Base-by-base conservation (phyloP, 2,113 vertebrate genomes). In the Ovis canadensis region DNA sequence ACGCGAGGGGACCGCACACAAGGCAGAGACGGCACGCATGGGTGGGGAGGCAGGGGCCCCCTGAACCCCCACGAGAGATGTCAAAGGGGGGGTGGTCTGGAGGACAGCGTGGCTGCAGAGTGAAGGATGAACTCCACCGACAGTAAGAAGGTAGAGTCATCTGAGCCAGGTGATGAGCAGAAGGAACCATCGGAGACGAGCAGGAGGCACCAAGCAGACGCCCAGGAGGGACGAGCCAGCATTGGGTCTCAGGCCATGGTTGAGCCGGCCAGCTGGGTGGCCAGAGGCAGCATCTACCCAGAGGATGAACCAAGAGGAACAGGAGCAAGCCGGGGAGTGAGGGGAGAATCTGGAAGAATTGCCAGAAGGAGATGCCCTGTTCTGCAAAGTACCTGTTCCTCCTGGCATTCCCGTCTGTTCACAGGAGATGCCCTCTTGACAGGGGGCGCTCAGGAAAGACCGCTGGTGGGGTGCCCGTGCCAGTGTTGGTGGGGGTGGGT, bases 21-120 rank as follows among this genome's bases (percentile, higher is more conserved):
- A 81, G 29, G 9, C 54, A 17, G 17, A 31, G 78, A 54, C 1
- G 50, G 15, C 15, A 36, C 1, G 2, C 25, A 21, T 3, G 31
- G 19, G 80, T 12, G 6, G 80, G 50, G 71, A 27, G 19, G 15
- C 8, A 13, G 62, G 31, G 14, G 40, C 29, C 55, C 6, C 16
- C 3, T 7, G 7, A 43, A 29, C 40, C 45, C 59, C 59, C n/a
- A 19, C 45, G 9, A 23, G 52, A 64, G 59, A 27, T 5, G 12
- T 11, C 14, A 1, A 40, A 40, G 19, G 36, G 55, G 48, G 12
- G 48, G 45, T 45, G 11, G 13, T 12, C 25, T 19, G 67, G 33
- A 16, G 83, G 10, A 7, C 7, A 43, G 3, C 1, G 1, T 12
- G 57, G 33, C 43, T 11, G 27, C 5, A 3, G 9, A 31, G 31